Percentiles rank a stretch among this genome's conserved stretches.
phyloP scores from a whole-genome alignment of 2,113 vertebrate species.

The Cynocephalus volans region DNA sequence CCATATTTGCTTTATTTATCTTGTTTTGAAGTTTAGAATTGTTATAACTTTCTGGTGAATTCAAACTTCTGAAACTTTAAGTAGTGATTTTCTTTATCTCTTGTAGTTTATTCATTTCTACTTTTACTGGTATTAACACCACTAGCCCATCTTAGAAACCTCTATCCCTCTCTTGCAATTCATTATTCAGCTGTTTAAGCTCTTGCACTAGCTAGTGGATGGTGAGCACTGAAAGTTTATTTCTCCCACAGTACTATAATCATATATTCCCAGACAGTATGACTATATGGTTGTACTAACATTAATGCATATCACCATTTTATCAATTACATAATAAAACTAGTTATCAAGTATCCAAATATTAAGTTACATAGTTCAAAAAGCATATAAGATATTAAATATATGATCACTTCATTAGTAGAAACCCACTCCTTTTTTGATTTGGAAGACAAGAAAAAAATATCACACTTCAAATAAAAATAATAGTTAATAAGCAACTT shows the following conservation, averaged over 20 bases:
- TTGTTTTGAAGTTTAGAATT: constrained; percentile 36
- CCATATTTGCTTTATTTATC: constrained; percentile 17
- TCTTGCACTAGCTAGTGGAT: constrained; percentile 92
- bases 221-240: constrained; percentile 95
- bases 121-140: constrained; percentile 10
- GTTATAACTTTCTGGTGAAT: not conserved
- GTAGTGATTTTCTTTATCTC: constrained; percentile 3
- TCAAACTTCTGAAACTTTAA: constrained; percentile 56
- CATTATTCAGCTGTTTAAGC: constrained; percentile 94
- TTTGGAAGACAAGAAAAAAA: constrained; percentile 61
- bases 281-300: constrained; percentile 97
- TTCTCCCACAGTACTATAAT: constrained; percentile 93
- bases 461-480: constrained; percentile 93
- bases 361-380: constrained; percentile 95
- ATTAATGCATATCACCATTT: constrained; percentile 94
- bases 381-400: constrained; percentile 97
- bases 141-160: not conserved
- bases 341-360: constrained; percentile 94
- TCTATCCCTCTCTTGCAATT: constrained; percentile 64
- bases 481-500: constrained; percentile 93
- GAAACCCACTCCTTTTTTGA: constrained; percentile 86
- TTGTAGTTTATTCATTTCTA: not conserved
- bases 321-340: constrained; percentile 94
- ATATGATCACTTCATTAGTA: constrained; percentile 92
- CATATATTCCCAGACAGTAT: constrained; percentile 93